Conservation (phyloP, 1,140 invertebrate species). For the Aethina tumida region DNA sequence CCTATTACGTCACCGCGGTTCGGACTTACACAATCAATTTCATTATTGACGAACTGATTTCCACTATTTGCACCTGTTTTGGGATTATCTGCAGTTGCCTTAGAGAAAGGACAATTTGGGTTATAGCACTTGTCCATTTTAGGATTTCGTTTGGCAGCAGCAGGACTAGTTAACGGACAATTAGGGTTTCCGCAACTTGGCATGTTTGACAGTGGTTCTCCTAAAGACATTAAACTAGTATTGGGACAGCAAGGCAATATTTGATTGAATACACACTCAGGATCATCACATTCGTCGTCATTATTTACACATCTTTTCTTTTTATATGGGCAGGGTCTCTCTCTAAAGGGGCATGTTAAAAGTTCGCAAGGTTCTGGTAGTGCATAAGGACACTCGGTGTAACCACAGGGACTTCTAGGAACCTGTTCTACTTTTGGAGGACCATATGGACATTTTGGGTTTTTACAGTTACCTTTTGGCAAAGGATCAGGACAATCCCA, state of each 20-base stretch:
- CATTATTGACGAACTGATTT: too few relatives aligned
- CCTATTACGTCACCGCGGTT: too few relatives aligned
- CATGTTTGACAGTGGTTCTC: too few relatives aligned
- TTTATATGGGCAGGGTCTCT: slow-evolving; percentile 16
- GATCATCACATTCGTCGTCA: slow-evolving; percentile 11
- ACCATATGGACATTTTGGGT: slow-evolving; percentile 29
- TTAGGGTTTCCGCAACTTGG: slow-evolving; percentile 19
- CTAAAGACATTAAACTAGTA: too few relatives aligned
- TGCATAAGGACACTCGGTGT: slow-evolving; percentile 22
- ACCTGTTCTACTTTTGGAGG: slow-evolving; percentile 8
- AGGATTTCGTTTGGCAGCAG: too few relatives aligned
- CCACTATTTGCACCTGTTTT: too few relatives aligned
- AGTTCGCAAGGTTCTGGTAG: slow-evolving; percentile 19
- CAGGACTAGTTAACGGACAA: too few relatives aligned
- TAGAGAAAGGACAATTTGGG: slow-evolving; percentile 21
- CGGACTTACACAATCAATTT: too few relatives aligned
- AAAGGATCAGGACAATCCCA: slow-evolving; percentile 36
- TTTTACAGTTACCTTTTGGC: slow-evolving; percentile 29
- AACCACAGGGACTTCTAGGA: slow-evolving; percentile 22
- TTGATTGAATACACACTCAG: too few relatives aligned
- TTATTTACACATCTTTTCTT: slow-evolving; percentile 3
- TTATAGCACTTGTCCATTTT: slow-evolving; percentile 19
- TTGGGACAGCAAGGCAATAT: too few relatives aligned
- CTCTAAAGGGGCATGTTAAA: slow-evolving; percentile 22
- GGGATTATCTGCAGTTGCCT: too few relatives aligned